Evolutionary conservation across 2,888 invertebrate genomes (phyloP).

Genomic region (Portevinia maculata): DNA sequence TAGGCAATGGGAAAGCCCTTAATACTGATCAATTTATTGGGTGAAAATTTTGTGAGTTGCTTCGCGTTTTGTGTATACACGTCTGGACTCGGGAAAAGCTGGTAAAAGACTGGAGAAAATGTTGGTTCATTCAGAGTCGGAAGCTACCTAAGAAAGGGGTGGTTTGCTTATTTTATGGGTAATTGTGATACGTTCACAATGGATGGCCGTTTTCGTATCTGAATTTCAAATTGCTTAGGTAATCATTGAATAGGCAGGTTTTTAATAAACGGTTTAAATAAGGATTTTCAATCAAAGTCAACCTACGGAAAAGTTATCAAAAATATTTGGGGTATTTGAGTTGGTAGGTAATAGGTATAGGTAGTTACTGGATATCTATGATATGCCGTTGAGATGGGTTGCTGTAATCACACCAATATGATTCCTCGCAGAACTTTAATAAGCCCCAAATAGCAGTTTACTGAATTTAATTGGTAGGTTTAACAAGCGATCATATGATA

Average conservation of each 20-base stretch:
- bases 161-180: constrained; percentile 15
- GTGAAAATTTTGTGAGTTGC: constrained; percentile 14
- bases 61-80: constrained; percentile 37
- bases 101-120: constrained; percentile 48
- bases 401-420: too few relatives aligned
- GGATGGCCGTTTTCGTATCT: constrained; percentile 14
- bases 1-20: not conserved
- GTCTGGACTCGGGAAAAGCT: constrained; percentile 35
- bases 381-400: too few relatives aligned
- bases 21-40: constrained; percentile 29
- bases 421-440: too few relatives aligned
- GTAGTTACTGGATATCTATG: too few relatives aligned
- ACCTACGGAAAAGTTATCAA: too few relatives aligned
- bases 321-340: too few relatives aligned
- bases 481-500: too few relatives aligned
- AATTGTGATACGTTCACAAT: constrained; percentile 59
- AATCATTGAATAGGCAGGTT: constrained; percentile 8
- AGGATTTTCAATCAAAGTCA: too few relatives aligned
- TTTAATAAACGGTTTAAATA: constrained; percentile 13
- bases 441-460: too few relatives aligned
- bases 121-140: not conserved
- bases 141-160: not conserved
- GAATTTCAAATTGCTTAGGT: constrained; percentile 37
- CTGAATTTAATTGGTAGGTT: too few relatives aligned
- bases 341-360: too few relatives aligned